Evolutionary conservation across 2,888 invertebrate genomes (phyloP).

Genomic region (Cheilosia variabilis): DNA sequence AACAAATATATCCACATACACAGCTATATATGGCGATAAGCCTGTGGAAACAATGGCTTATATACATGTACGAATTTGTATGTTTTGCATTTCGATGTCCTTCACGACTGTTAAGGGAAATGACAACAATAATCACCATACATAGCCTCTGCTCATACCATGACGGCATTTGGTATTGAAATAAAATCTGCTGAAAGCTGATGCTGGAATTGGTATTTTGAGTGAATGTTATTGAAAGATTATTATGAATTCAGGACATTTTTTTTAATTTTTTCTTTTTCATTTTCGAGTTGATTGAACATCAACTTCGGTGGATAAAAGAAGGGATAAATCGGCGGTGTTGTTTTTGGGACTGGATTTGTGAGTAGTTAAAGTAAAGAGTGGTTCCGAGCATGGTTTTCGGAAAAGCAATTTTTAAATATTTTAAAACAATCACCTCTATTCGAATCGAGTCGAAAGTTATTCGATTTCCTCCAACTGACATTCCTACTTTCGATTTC

Average conservation of each 20-base stretch:
- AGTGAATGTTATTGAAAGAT: conserved; percentile 32
- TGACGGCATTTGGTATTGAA: conserved; percentile 30
- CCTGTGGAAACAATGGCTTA: conserved; percentile 44
- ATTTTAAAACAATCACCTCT: no score
- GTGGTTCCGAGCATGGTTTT: no score
- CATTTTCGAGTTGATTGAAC: conserved; percentile 19
- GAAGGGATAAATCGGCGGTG: not conserved
- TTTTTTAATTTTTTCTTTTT: not conserved
- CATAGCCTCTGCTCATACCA: not conserved
- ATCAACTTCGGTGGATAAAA: not conserved
- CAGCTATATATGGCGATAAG: not conserved
- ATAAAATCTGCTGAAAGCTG: conserved; percentile 36
- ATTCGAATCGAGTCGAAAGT: no score
- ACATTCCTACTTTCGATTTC: no score
- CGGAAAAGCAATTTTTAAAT: no score
- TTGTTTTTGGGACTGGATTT: no score
- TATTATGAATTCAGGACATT: conserved; percentile 29
- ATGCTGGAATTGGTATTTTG: conserved; percentile 40
- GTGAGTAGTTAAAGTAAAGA: no score
- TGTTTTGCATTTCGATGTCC: conserved; percentile 46
- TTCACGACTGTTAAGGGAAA: conserved; percentile 30
- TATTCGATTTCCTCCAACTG: no score
- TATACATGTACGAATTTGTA: conserved; percentile 25
- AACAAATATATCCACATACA: conserved; percentile 17
- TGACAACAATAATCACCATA: conserved; percentile 42